Conservation (phyloP, 2,797 vertebrate species). For the Sebastolobus alascanus region DNA sequence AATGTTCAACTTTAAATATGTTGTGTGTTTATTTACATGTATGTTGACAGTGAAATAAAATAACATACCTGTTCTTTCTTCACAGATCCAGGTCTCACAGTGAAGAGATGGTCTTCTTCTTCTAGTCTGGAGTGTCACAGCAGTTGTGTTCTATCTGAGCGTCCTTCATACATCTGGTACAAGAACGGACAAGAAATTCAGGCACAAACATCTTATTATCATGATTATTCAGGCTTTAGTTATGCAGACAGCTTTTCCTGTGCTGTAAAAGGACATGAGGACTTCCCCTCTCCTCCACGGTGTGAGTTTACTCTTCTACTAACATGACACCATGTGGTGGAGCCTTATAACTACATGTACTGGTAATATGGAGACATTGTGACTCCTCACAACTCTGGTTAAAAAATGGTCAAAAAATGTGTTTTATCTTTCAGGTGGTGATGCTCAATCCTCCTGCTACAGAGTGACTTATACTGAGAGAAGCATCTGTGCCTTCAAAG, state of each 20-base stretch:
- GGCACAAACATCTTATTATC: accelerated
- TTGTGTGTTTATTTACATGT: no score
- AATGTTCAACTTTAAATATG: background rate
- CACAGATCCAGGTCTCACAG: background rate
- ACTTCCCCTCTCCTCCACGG: background rate
- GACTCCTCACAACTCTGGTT: accelerated
- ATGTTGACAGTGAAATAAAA: background rate
- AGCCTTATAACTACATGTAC: no score
- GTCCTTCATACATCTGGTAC: no score
- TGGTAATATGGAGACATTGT: no score
- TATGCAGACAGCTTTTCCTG: background rate
- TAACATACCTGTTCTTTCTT: background rate
- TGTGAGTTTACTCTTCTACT: slow-evolving; percentile 20
- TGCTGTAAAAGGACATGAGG: background rate
- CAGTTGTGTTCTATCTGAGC: background rate
- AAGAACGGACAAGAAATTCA: background rate
- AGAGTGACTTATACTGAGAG: background rate
- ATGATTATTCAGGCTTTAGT: background rate
- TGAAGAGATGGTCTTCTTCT: accelerated
- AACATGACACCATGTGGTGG: no score
- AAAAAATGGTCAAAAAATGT: no score
- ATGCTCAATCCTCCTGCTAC: background rate
- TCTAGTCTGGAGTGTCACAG: background rate
- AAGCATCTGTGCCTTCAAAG: background rate
- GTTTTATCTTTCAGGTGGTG: background rate